Evolutionary conservation across 1,140 invertebrate genomes (phyloP).

Genomic region (Drosophila subobscura): DNA sequence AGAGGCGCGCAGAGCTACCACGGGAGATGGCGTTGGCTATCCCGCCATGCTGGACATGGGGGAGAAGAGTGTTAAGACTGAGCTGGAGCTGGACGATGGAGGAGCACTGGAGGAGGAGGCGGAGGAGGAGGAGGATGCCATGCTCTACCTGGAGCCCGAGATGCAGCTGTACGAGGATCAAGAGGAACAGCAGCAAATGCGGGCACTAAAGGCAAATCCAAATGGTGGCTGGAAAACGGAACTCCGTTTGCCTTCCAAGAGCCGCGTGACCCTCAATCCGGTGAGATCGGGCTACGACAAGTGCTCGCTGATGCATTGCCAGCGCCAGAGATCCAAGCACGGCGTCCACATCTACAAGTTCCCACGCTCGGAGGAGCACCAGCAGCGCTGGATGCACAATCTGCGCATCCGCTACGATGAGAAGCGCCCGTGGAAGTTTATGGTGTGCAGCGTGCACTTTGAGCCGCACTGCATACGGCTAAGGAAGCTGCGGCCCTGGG

Average conservation of each 20-base stretch:
- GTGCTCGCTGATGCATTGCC: constrained; percentile 65
- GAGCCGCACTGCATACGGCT: constrained; percentile 59
- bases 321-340: constrained; percentile 59
- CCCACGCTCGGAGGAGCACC: constrained; percentile 50
- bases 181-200: constrained; percentile 4
- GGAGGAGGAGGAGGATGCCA: constrained; percentile 27
- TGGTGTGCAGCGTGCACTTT: constrained; percentile 73
- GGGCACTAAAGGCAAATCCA: not conserved
- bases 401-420: constrained; percentile 65
- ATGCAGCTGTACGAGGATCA: constrained; percentile 48
- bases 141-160: constrained; percentile 36
- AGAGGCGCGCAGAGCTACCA: constrained; percentile 15
- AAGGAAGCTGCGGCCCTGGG: constrained; percentile 62
- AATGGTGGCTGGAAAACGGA: constrained; percentile 31
- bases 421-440: constrained; percentile 64
- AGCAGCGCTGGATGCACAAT: constrained; percentile 71
- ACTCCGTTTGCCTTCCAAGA: constrained; percentile 42
- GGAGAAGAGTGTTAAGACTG: constrained; percentile 9
- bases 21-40: not conserved
- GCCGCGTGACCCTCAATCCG: constrained; percentile 43
- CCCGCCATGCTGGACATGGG: no score
- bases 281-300: constrained; percentile 69
- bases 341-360: constrained; percentile 73
- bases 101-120: constrained; percentile 14
- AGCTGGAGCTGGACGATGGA: not conserved